These are phyloP conservation scores for Formica aserva DNA, from an alignment of 2,888 invertebrate genomes.

Conservation along the genomic window DNA sequence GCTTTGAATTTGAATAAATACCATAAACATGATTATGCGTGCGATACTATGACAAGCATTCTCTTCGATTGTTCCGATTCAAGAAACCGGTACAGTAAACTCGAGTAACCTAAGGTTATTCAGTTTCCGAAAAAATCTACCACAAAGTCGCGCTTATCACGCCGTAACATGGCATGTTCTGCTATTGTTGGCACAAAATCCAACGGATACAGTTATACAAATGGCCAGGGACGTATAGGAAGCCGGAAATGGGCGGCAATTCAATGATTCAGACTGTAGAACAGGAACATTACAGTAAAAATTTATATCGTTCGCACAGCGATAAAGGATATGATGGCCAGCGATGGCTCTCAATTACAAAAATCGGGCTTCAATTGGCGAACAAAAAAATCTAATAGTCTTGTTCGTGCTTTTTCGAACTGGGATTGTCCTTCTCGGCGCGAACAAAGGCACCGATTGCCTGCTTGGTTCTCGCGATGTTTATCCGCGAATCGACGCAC, in stretches of 20 bases:
- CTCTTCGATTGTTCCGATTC: background rate
- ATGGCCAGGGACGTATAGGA: background rate
- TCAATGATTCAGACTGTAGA: background rate
- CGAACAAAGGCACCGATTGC: constrained; percentile 62
- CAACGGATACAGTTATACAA: background rate
- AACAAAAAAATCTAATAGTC: background rate
- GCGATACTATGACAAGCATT: background rate
- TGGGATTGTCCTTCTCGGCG: constrained; percentile 28
- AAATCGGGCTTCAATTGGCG: background rate
- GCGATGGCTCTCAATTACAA: background rate
- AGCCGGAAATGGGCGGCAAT: background rate
- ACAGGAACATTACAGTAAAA: background rate
- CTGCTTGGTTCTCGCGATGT: constrained; percentile 58
- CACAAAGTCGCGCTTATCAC: background rate
- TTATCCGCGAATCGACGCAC: constrained; percentile 60
- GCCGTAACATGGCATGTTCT: background rate
- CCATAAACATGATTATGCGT: background rate
- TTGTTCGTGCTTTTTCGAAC: background rate
- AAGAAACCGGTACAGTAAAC: background rate
- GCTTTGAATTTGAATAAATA: background rate
- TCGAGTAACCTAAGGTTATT: background rate
- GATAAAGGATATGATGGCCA: background rate
- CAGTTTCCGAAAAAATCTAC: constrained; percentile 7
- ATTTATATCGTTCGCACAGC: background rate
- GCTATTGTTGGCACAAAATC: background rate